Percentiles rank a stretch among this genome's conserved stretches.
phyloP scores from a whole-genome alignment of 1,140 invertebrate species.

The Andrena cerasifolii region DNA sequence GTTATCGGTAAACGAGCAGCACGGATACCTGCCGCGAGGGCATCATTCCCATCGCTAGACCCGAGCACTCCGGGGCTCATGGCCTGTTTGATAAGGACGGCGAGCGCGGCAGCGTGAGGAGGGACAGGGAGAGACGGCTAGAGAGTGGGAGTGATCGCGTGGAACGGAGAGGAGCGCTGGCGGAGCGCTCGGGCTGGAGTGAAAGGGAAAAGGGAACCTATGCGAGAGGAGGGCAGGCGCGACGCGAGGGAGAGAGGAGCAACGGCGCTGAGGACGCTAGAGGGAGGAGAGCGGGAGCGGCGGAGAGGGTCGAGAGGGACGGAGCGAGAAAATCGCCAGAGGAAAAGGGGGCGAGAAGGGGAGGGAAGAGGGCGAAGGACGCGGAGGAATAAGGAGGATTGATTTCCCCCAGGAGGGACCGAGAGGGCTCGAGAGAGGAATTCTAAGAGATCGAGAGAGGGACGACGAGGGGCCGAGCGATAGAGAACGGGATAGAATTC shows the following conservation, averaged over 20 bases:
- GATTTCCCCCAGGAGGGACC: slow-evolving; percentile 16
- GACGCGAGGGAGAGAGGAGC: neutral
- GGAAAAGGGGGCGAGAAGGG: neutral
- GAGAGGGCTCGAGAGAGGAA: neutral
- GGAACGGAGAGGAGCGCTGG: neutral
- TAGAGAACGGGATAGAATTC: neutral
- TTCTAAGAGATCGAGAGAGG: slow-evolving; percentile 26
- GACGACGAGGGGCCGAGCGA: neutral
- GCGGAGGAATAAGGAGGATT: slow-evolving; percentile 39
- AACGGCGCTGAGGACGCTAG: neutral
- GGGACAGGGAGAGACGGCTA: neutral
- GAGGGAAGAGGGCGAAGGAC: slow-evolving; percentile 23
- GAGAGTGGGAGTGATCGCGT: neutral
- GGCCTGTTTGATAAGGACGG: slow-evolving; percentile 18
- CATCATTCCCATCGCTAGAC: slow-evolving; percentile 41
- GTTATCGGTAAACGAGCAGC: neutral
- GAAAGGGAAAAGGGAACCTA: neutral
- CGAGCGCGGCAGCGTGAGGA: neutral
- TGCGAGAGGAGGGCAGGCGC: neutral
- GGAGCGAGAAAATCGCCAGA: too few relatives aligned
- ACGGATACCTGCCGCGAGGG: neutral
- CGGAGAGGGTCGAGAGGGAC: neutral
- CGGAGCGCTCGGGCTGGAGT: neutral
- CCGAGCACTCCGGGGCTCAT: neutral
- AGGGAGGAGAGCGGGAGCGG: neutral